Evolutionary conservation across 2,113 vertebrate genomes (phyloP).

Genomic region (Lamprotornis superbus): DNA sequence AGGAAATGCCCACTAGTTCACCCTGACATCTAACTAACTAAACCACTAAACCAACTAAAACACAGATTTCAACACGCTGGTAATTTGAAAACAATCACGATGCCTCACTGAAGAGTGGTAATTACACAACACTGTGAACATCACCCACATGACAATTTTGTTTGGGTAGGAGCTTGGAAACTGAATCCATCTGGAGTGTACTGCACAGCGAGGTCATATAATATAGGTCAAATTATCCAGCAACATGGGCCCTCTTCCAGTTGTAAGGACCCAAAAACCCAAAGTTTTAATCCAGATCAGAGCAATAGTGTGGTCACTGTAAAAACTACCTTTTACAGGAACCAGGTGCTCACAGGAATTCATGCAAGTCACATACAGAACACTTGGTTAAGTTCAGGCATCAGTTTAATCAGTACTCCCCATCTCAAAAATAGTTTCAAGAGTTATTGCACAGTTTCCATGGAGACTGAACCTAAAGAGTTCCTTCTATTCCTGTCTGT

Average conservation of each 20-base stretch:
- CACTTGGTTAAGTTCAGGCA: constrained; percentile 12
- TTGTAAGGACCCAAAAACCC: background rate
- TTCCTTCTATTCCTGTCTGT: constrained; percentile 41
- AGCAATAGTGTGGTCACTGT: background rate
- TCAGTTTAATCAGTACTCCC: constrained; percentile 9
- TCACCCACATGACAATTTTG: background rate
- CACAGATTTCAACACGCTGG: background rate
- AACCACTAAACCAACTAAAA: background rate
- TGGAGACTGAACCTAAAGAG: background rate
- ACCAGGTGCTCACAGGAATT: background rate
- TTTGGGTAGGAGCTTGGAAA: background rate
- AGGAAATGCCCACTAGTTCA: background rate
- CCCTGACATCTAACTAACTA: background rate
- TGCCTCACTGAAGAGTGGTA: background rate
- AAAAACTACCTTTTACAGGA: background rate
- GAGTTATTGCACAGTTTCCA: constrained; percentile 32
- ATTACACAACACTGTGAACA: background rate
- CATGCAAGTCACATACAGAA: background rate
- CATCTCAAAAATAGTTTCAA: constrained; percentile 30
- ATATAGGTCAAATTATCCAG: background rate
- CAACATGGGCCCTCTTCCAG: background rate
- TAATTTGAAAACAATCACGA: background rate
- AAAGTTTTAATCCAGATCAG: background rate
- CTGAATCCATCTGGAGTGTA: background rate
- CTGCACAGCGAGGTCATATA: background rate